A percentile compares a stretch with the other conserved stretches of the same genome.
Conservation (phyloP, 2,113 vertebrate genomes). For the Pavo muticus region DNA sequence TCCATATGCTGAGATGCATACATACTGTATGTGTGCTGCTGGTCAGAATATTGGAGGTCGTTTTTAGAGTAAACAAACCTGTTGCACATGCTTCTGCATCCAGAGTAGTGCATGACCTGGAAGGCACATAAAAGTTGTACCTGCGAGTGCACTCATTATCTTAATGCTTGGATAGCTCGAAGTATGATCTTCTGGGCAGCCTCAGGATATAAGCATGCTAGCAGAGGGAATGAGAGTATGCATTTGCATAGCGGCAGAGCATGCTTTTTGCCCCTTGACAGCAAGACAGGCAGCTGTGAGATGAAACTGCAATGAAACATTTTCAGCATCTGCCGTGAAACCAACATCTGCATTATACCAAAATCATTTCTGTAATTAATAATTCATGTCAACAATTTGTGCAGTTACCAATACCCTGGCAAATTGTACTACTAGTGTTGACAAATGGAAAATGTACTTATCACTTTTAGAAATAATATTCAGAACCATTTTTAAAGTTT, state of each 20-base stretch:
- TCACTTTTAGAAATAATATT: not conserved
- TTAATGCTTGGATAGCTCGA: not conserved
- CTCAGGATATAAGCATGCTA: not conserved
- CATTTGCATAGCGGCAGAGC: not conserved
- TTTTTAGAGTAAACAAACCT: not conserved
- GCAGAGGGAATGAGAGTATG: not conserved
- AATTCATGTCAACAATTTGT: not conserved
- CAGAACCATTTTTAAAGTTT: not conserved
- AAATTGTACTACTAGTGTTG: not conserved
- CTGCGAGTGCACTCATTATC: not conserved
- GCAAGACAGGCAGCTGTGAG: not conserved
- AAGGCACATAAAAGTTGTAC: not conserved
- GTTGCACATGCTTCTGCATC: not conserved
- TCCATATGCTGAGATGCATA: not conserved
- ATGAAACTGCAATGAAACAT: not conserved
- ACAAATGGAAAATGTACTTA: not conserved
- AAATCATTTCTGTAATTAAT: not conserved
- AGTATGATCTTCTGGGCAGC: not conserved
- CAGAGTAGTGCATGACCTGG: not conserved
- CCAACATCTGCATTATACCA: not conserved
- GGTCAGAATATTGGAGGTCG: not conserved
- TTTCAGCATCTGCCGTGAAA: not conserved
- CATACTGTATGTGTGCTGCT: too few species aligned
- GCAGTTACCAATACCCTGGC: not conserved
- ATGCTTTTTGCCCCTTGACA: not conserved